phyloP scores from a whole-genome alignment of 2,113 vertebrate genomes.

The Zeus faber region DNA sequence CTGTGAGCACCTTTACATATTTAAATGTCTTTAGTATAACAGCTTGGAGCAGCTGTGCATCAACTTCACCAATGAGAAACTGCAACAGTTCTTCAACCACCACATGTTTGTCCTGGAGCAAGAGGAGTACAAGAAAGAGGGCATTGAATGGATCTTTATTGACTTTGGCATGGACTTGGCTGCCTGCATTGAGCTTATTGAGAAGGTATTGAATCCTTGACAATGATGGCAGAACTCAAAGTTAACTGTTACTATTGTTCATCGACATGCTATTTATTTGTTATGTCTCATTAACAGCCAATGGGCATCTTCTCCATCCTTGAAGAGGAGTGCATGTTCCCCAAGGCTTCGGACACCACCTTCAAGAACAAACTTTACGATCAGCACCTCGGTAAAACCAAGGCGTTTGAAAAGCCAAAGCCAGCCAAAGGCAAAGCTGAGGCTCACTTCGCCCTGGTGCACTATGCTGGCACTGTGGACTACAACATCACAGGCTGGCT shows the following conservation, averaged over 20 bases:
- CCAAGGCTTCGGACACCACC: constrained; percentile 69
- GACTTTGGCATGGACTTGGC: constrained; percentile 82
- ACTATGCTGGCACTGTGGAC: constrained; percentile 87
- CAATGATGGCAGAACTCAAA: not conserved
- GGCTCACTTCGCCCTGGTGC: constrained; percentile 84
- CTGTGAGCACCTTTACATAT: too few relatives aligned
- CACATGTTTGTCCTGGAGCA: constrained; percentile 86
- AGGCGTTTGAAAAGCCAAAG: constrained; percentile 89
- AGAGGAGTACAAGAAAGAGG: constrained; percentile 87
- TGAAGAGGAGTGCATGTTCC: constrained; percentile 77
- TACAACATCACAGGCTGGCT: constrained; percentile 89
- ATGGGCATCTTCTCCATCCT: constrained; percentile 75
- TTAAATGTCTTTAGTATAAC: constrained; percentile 81
- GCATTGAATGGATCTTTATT: constrained; percentile 86
- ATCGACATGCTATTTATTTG: not conserved
- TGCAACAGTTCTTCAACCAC: constrained; percentile 90
- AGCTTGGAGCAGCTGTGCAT: constrained; percentile 88
- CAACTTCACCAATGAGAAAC: constrained; percentile 89
- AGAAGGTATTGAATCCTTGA: constrained; percentile 64
- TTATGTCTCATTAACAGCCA: constrained; percentile 69
- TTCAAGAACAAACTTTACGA: constrained; percentile 89
- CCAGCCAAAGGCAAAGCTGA: constrained; percentile 82
- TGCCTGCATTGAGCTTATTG: constrained; percentile 81
- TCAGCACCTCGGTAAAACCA: constrained; percentile 84
- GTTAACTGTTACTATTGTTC: not conserved